Base-by-base conservation (phyloP, 2,797 vertebrate genomes). In the Enteromius viviparus region DNA sequence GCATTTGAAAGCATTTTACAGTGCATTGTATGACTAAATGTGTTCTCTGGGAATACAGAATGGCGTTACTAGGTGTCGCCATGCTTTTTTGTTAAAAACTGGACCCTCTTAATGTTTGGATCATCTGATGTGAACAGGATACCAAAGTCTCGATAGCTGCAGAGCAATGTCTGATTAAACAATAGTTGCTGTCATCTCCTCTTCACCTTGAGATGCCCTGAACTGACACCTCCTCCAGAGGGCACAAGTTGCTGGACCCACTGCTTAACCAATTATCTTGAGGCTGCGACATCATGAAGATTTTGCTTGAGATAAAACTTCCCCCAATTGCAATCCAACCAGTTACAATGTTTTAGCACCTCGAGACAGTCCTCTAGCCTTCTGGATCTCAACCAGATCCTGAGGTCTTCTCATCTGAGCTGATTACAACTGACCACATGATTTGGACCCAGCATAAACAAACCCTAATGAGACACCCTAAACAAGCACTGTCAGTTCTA, bases 151-250 rank as follows among this genome's bases (percentile, higher is more conserved):
- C 88, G 76, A 85, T 90, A 91, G 87, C 85, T 80, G 79, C 85
- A 76, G 64, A 76, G 40, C 32, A 60, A 87, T 87, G 83, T 83
- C 83, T 55, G 60, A 80, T 86, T 82, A 83, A 87, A 23, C 47
- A 62, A 81, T 83, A 91, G 88, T 89, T 89, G 89, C 92, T 92
- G 92, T 92, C 92, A 93, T 88, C 91, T 88, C 87, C 71, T 81
- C 65, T 88, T 84, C 87, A 88, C 60, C 76, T 68, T 70, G 81
- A 45, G 11, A 66, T 7, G 32, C 58, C 32, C 66, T 81, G 47
- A 80, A 74, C 71, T 9, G 55, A 34, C 53, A 66, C 14, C 58
- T 78, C 55, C 55, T 58, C 58, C 53, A 82, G 64, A 71, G 45
- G 55, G 47, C 29, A 76, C 4, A 69, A 62, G 53, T 34, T 23